Base-by-base conservation (phyloP, 2,888 invertebrate species). In the Leptinotarsa haldemani region DNA sequence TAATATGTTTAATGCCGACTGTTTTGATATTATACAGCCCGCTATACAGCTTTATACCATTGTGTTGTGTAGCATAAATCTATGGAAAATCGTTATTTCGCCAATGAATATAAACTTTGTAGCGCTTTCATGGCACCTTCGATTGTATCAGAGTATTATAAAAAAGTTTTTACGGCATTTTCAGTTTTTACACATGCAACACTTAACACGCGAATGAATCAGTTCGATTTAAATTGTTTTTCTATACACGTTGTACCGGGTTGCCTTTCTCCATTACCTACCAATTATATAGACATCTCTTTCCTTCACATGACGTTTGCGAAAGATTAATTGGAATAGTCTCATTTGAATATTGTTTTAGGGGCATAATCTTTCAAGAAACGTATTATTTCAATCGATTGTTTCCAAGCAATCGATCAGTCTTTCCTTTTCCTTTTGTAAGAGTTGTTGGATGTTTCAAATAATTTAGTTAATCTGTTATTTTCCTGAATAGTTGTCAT, bases 91-190 rank as follows among this genome's bases (percentile, higher is more conserved):
- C 80, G 79, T 81, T 80, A 79, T 71, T 73, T 72, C 74, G 68
- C 79, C 80, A 74, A 80, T 80, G 79, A 76, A 79, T 80, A 80
- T 82, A 82, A 84, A 81, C 82, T 81, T 81, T 82, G 82, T 79
- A 80, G 82, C 81, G 82, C 75, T 80, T 84, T 83, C 84, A 84
- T 82, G 84, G 82, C 82, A 82, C 82, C 79, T 85, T 84, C 84
- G 85, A 85, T 85, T 84, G 75, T 79, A 79, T 79, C 79, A 74
- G 79, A 67, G 79, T 73, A 85, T 84, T 84, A 84, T 85, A 85
- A 85, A 85, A 84, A 81, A 80, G 83, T 84, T 84, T 84, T 85
- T 85, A 85, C 85, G 85, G 85, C 84, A 83, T 85, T 85, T 76
- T 78, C 79, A 79, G 79, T 79, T 79, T 85, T 85, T 85, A 85